These are phyloP conservation scores for Ceratosolen fusciceps DNA, from an alignment of 1,140 invertebrate species.

Conservation along the genomic window DNA sequence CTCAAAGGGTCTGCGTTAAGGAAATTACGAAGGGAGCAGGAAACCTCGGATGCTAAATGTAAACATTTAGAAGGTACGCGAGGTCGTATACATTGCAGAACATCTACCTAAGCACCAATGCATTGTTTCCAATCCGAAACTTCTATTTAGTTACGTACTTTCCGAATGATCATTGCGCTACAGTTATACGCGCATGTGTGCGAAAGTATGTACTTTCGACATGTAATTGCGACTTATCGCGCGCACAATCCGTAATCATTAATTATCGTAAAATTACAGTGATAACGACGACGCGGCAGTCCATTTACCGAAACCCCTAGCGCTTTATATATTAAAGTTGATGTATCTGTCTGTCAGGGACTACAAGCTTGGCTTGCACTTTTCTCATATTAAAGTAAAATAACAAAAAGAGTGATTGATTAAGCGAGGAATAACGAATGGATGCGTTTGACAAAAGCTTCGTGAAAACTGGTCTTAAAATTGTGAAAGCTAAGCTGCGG, in stretches of 20 bases:
- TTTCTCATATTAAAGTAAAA: not conserved
- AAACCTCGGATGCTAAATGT: not conserved
- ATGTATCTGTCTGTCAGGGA: not conserved
- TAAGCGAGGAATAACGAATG: no score
- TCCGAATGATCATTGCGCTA: not conserved
- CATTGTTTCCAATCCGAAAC: not conserved
- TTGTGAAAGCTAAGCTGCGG: no score
- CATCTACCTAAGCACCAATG: not conserved
- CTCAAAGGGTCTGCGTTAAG: not conserved
- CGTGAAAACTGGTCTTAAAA: no score
- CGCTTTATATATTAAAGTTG: not conserved
- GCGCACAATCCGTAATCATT: no score
- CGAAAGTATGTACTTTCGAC: not conserved
- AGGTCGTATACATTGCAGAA: not conserved
- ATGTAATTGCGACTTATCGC: no score
- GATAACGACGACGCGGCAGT: not conserved
- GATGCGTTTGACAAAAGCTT: no score
- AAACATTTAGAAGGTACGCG: not conserved
- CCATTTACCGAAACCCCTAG: not conserved
- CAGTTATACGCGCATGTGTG: no score
- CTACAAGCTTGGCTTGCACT: not conserved
- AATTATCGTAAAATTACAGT: not conserved
- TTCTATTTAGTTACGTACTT: not conserved
- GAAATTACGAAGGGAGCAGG: not conserved
- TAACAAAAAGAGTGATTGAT: no score